phyloP scores from a whole-genome alignment of 2,888 invertebrate genomes.

The Venusia cambrica region DNA sequence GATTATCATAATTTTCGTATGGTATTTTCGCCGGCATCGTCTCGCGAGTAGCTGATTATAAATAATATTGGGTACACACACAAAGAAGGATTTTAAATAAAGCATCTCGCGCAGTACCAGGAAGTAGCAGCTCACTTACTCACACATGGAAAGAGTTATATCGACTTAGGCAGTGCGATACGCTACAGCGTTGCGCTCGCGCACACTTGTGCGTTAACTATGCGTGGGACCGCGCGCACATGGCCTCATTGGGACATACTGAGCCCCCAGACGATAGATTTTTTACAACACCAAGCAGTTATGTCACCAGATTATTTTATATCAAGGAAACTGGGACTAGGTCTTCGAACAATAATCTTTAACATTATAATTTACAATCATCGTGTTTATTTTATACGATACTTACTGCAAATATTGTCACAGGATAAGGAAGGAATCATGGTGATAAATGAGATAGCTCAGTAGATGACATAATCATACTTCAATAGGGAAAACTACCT shows the following conservation, averaged over 20 bases:
- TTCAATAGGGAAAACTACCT: constrained; percentile 15
- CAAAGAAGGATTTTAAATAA: constrained; percentile 74
- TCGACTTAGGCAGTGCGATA: constrained; percentile 50
- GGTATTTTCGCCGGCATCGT: constrained; percentile 44
- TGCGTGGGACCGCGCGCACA: constrained; percentile 80
- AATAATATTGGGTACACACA: constrained; percentile 76
- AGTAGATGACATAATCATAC: constrained; percentile 18
- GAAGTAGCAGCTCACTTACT: constrained; percentile 73
- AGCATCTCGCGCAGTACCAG: constrained; percentile 77
- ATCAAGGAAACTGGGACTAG: constrained; percentile 23
- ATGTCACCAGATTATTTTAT: constrained; percentile 49
- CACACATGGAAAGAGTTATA: constrained; percentile 57
- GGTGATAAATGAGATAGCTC: constrained; percentile 15
- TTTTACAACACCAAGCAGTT: constrained; percentile 68
- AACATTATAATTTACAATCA: constrained; percentile 19
- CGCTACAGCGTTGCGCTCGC: constrained; percentile 74
- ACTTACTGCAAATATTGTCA: constrained; percentile 18
- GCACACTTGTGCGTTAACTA: constrained; percentile 72
- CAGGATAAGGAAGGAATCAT: constrained; percentile 21
- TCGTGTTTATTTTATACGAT: constrained; percentile 15
- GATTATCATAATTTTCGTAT: constrained; percentile 71
- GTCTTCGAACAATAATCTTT: constrained; percentile 13
- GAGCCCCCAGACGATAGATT: constrained; percentile 75
- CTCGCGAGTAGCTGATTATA: constrained; percentile 63
- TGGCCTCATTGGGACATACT: constrained; percentile 78